These are phyloP conservation scores for Dynastes maya DNA, from an alignment of 2,888 invertebrate species.

Conservation along the genomic window DNA sequence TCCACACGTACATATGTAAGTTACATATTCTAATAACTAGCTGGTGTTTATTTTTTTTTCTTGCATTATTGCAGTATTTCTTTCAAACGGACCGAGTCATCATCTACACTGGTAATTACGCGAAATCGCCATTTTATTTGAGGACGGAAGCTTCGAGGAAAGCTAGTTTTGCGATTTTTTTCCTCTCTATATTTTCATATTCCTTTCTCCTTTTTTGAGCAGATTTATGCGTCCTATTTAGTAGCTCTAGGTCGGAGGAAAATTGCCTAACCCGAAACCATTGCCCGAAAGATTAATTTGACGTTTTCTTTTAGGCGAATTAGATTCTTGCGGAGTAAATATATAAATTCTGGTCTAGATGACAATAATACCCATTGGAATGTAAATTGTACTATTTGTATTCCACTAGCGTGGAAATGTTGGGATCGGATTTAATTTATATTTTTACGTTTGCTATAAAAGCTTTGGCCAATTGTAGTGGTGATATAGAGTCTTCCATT, in stretches of 20 bases:
- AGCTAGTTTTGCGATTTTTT: slow-evolving; percentile 6
- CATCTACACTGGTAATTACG: neutral
- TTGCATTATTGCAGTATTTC: slow-evolving; percentile 8
- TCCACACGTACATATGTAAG: no score
- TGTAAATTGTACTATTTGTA: neutral
- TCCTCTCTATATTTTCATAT: neutral
- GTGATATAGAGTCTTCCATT: no score
- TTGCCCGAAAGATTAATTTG: slow-evolving; percentile 19
- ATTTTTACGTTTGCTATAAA: no score
- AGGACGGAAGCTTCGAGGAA: slow-evolving; percentile 14
- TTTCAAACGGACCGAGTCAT: neutral
- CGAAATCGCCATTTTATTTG: slow-evolving; percentile 2
- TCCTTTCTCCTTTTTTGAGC: neutral
- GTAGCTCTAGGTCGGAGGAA: slow-evolving; percentile 10
- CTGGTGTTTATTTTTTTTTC: neutral
- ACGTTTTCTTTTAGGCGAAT: slow-evolving; percentile 27
- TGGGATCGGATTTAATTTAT: no score
- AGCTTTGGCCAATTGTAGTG: no score
- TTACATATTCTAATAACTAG: no score
- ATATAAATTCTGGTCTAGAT: no score
- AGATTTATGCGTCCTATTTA: slow-evolving; percentile 11
- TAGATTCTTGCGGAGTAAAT: neutral
- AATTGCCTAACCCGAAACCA: slow-evolving; percentile 19
- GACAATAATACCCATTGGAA: no score
- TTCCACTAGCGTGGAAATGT: no score